Evolutionary conservation across 2,113 vertebrate species (phyloP), one percentile per base, ranked within the genome.

Genomic region (Pterophyllum scalare): DNA sequence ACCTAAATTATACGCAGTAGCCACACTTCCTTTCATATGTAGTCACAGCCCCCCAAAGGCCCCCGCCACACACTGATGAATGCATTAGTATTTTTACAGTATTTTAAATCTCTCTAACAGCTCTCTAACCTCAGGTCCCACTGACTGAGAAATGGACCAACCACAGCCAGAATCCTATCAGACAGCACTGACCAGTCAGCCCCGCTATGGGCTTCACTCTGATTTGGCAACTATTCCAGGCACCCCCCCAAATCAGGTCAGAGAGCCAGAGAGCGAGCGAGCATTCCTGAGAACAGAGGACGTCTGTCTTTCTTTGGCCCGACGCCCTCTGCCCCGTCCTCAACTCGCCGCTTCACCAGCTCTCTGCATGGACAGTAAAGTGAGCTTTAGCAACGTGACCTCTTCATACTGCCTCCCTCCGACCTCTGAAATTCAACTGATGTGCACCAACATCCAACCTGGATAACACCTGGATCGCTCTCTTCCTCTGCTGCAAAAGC

Each of bases 271-370:
- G 1, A 70, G 59, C 56, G 28, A 52, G 65, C 79, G 19, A 89
- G 70, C 87, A 91, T 87, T 88, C 85, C 87, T 79, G 81, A 93
- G 90, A 90, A 93, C 92, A 94, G 92, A 88, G 88, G 78, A 79
- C 56, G 59, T 82, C 75, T 93, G 89, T 93, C 64, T 87, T 89
- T 65, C 24, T 2, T 83, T 88, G 91, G 90, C 89, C 46, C 0
- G 17, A 40, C 57, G 77, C 91, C 93, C 80, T 57, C 58, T 9
- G 56, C 75, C 52, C 59, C 64, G 62, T 87, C 72, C 64, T 86
- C 35, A 82, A 57, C 85, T 81, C 80, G 72, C 79, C 1, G 79
- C 59, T 58, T 79, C 83, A 77, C 83, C 28, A 33, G 58, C 60
- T 28, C 70, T 58, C 59, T 35, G 59, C n/a, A 4, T 83, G 89